Evolutionary conservation across 2,888 invertebrate species (phyloP).

Genomic region (Stenolophus ochropezus): DNA sequence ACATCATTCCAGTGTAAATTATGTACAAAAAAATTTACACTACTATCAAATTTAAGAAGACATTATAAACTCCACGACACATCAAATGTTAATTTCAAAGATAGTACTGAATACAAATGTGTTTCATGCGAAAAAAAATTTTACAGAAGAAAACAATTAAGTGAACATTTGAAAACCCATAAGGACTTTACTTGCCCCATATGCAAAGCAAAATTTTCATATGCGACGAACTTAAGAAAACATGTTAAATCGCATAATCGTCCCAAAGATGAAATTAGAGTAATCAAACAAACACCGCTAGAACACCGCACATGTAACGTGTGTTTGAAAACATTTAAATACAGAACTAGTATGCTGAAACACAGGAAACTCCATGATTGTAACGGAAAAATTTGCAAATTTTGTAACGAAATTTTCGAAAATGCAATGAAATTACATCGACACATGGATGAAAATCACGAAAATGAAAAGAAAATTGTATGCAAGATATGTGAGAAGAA

Average conservation of each 20-base stretch:
- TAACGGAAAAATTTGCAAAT: constrained; percentile 60
- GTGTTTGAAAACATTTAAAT: constrained; percentile 64
- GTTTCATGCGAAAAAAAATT: constrained; percentile 44
- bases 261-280: constrained; percentile 17
- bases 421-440: constrained; percentile 61
- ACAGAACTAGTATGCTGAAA: constrained; percentile 64
- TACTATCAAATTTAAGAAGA: constrained; percentile 47
- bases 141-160: constrained; percentile 40
- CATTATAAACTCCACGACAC: constrained; percentile 48
- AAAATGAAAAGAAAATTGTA: constrained; percentile 63
- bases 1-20: constrained; percentile 46
- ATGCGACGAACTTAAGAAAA: constrained; percentile 53
- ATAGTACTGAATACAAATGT: constrained; percentile 40
- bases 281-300: constrained; percentile 47
- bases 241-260: constrained; percentile 55
- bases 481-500: constrained; percentile 64
- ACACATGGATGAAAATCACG: constrained; percentile 65
- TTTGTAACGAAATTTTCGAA: constrained; percentile 61
- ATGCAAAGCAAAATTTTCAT: constrained; percentile 51
- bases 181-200: constrained; percentile 48
- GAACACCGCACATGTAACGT: constrained; percentile 62
- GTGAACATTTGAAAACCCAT: constrained; percentile 54
- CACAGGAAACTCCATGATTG: constrained; percentile 62
- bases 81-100: not conserved
- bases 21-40: constrained; percentile 51